A percentile compares a stretch with the other conserved stretches of the same genome.
Evolutionary conservation across 2,797 vertebrate species (phyloP).

Genomic region (Triplophysa yarkandensis): DNA sequence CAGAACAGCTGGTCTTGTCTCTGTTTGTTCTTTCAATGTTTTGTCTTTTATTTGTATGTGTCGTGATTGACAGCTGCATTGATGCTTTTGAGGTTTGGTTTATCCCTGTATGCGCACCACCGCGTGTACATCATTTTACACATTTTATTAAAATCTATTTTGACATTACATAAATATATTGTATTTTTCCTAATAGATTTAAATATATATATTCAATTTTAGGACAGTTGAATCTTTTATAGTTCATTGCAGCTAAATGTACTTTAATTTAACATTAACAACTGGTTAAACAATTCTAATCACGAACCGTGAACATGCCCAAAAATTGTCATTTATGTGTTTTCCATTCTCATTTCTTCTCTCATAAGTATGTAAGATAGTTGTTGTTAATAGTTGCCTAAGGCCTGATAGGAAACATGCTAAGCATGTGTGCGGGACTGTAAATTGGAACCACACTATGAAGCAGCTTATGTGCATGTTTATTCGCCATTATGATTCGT

Average conservation of each 20-base stretch:
- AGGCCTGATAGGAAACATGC: constrained; percentile 48
- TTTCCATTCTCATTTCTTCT: constrained; percentile 28
- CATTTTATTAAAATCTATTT: neutral
- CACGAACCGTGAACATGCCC: neutral
- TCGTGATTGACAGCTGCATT: neutral
- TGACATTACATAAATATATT: too few relatives aligned
- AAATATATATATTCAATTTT: too few relatives aligned
- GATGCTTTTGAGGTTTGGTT: neutral
- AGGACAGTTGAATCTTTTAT: neutral
- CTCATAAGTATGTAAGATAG: constrained; percentile 37
- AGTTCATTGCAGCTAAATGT: neutral
- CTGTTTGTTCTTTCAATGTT: neutral
- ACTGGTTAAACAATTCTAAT: neutral
- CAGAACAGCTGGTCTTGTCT: neutral
- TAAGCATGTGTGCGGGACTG: constrained; percentile 39
- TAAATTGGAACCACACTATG: constrained; percentile 50
- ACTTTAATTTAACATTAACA: neutral
- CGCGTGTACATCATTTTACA: neutral
- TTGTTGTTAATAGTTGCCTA: constrained; percentile 26
- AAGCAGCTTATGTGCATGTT: constrained; percentile 46
- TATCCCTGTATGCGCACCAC: neutral
- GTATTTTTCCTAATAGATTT: too few relatives aligned
- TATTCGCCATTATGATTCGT: constrained; percentile 25
- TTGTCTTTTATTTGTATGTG: neutral
- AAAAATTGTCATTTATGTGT: constrained; percentile 38